Percentiles rank a stretch among this genome's conserved stretches.
phyloP scores from a whole-genome alignment of 2,797 vertebrate species.

The Macrochelys suwanniensis region DNA sequence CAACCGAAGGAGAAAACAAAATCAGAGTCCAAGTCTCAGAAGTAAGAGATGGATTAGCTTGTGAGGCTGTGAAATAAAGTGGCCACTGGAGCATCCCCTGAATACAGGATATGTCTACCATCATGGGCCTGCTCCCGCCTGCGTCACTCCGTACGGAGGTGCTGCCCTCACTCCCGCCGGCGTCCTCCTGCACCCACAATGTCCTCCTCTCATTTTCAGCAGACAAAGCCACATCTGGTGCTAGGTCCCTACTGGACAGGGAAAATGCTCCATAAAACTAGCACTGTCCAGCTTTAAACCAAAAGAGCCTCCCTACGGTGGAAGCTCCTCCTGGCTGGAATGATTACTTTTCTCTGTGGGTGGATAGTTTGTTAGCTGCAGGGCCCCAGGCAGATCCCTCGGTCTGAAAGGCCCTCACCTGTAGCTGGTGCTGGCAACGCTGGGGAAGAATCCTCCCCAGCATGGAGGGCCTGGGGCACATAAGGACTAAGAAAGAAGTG shows the following conservation, averaged over 20 bases:
- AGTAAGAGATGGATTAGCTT: neutral
- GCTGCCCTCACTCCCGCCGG: neutral
- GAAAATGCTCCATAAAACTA: neutral
- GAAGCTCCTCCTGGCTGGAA: neutral
- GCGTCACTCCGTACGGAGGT: neutral
- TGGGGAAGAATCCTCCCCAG: neutral
- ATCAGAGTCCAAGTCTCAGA: neutral
- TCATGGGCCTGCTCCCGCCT: neutral
- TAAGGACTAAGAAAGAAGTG: neutral
- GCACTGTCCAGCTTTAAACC: neutral
- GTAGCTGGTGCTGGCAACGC: neutral
- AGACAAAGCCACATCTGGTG: neutral
- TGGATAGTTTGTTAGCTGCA: neutral
- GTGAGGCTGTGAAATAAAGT: neutral
- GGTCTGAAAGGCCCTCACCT: neutral
- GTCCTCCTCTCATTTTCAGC: neutral
- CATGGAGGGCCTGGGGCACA: fast-evolving
- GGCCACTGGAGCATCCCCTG: neutral
- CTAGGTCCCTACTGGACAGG: neutral
- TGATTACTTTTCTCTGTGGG: fast-evolving
- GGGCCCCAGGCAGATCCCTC: neutral
- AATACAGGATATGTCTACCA: neutral
- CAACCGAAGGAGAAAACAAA: neutral
- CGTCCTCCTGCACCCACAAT: neutral
- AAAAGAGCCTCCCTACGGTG: neutral